Percentiles rank a stretch among this genome's conserved stretches.
These are phyloP conservation scores for Calliphora vomitoria DNA, from an alignment of 2,888 invertebrate species.

Conservation along the genomic window DNA sequence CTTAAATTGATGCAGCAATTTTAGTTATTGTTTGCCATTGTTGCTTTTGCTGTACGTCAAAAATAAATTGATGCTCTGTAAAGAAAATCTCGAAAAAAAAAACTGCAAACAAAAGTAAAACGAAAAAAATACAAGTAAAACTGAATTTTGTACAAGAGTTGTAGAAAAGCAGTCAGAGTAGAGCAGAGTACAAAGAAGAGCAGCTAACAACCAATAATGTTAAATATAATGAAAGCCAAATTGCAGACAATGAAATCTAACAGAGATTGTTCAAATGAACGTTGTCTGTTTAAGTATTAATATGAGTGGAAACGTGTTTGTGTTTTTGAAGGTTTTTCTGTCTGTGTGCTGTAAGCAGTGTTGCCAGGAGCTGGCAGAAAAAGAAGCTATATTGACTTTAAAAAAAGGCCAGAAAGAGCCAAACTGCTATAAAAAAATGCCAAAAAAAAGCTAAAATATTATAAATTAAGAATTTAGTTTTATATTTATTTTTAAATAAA, in stretches of 20 bases:
- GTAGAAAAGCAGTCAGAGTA: background rate
- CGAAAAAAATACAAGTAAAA: constrained; percentile 21
- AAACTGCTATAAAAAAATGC: too few relatives aligned
- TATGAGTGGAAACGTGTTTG: background rate
- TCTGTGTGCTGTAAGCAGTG: too few relatives aligned
- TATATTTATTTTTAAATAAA: too few relatives aligned
- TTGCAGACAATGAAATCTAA: constrained; percentile 53
- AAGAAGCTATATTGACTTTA: too few relatives aligned
- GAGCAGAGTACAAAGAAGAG: background rate
- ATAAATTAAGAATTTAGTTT: too few relatives aligned
- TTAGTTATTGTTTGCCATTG: constrained; percentile 69
- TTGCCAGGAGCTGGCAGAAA: too few relatives aligned
- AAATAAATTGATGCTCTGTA: constrained; percentile 63
- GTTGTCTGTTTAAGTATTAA: background rate
- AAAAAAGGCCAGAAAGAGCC: too few relatives aligned
- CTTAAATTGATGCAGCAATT: constrained; percentile 68
- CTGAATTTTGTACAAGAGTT: constrained; percentile 31
- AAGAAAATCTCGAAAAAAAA: background rate
- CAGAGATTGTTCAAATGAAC: constrained; percentile 17
- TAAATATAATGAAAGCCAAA: constrained; percentile 65
- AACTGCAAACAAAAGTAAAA: constrained; percentile 7
- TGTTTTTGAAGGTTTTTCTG: background rate
- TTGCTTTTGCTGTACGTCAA: constrained; percentile 47
- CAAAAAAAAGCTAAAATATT: too few relatives aligned
- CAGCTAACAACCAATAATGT: constrained; percentile 59